Conservation (phyloP, 2,113 vertebrate species). For the Henicopernis longicauda region DNA sequence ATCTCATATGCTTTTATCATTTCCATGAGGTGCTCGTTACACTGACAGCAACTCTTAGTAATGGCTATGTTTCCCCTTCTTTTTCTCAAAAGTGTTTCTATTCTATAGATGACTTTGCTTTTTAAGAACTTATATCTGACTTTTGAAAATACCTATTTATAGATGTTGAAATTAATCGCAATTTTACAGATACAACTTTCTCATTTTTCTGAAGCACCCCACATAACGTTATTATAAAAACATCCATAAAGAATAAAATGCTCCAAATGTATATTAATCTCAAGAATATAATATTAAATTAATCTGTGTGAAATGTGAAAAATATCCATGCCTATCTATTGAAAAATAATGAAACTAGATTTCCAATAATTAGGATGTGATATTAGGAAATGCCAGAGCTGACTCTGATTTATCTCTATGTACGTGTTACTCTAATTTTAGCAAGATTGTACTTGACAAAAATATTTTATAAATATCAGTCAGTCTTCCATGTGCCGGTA, state of each 20-base stretch:
- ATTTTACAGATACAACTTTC: neutral
- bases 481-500: neutral
- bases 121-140: neutral
- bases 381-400: neutral
- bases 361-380: neutral
- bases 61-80: neutral
- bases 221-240: neutral
- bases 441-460: slow-evolving; percentile 12
- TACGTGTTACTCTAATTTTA: neutral
- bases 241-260: neutral
- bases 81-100: neutral
- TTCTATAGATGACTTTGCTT: neutral
- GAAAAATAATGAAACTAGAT: neutral
- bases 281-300: neutral
- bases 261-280: neutral
- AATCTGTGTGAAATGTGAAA: neutral
- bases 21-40: neutral
- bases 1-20: neutral
- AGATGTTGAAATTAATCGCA: neutral
- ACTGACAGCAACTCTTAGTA: neutral
- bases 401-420: neutral
- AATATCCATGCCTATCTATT: neutral
- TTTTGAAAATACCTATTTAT: neutral
- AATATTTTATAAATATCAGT: slow-evolving; percentile 38
- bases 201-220: neutral